Conservation (phyloP, 2,888 invertebrate genomes). For the Eupithecia vulgata region DNA sequence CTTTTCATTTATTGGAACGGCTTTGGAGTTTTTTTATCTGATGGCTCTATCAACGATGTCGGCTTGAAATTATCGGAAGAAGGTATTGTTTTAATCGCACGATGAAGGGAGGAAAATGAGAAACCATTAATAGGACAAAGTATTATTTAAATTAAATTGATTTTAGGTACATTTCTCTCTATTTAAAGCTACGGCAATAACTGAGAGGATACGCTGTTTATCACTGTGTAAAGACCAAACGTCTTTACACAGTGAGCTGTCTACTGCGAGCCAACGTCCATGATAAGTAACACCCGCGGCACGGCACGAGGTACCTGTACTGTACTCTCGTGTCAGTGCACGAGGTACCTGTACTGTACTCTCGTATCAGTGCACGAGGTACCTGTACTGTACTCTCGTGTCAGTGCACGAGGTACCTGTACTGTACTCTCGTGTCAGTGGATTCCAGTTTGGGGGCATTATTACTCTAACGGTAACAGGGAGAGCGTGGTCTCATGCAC, state of each 20-base stretch:
- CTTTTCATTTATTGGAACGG: constrained; percentile 57
- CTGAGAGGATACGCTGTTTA: too few species aligned
- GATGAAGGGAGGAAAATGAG: neutral
- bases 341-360: too few species aligned
- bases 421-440: constrained; percentile 3
- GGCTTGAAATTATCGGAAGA: neutral
- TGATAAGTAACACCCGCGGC: neutral
- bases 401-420: neutral
- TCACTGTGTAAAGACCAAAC: too few species aligned
- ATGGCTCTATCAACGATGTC: constrained; percentile 38
- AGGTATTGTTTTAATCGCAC: neutral
- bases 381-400: too few species aligned
- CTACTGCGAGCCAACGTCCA: too few species aligned
- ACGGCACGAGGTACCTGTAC: neutral
- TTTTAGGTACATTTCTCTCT: too few species aligned
- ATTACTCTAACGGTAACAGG: constrained; percentile 26
- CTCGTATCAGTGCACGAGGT: neutral
- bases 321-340: constrained; percentile 8
- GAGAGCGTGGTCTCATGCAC: constrained; percentile 30
- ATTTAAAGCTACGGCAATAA: too few species aligned
- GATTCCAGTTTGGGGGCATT: constrained; percentile 29
- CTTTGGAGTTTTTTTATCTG: constrained; percentile 53
- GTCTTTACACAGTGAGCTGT: too few species aligned
- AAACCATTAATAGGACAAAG: neutral
- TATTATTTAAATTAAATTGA: too few species aligned